Base-by-base conservation (phyloP, 2,888 invertebrate genomes). In the Pelosia muscerda region DNA sequence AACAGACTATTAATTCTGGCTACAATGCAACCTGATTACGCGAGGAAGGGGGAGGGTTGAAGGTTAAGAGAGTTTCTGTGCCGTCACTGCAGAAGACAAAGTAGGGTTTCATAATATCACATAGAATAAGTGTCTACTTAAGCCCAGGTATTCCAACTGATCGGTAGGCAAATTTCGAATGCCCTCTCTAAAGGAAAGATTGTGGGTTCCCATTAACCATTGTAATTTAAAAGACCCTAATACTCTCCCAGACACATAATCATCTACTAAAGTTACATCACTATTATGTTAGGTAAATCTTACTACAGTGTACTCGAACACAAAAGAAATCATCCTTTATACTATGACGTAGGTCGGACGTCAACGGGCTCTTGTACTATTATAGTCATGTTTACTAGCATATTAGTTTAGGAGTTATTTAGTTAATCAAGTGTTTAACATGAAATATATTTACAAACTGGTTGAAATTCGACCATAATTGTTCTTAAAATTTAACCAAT, bases 1-100 rank as follows among this genome's bases (percentile, higher is more conserved):
- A 81, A 84, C 81, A 80, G 74, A 65, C 84, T 81, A 84, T 84
- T 83, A 83, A 79, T 78, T 71, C 71, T 63, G 71, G 66, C 65
- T 72, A 73, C 77, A 78, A 69, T 77, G 76, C 75, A 70, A 71
- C 71, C 76, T 83, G 81, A 82, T 83, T 78, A 84, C 77, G 70
- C 64, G n/a, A n/a, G n/a, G n/a, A n/a, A n/a, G n/a, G n/a, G n/a
- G n/a, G n/a, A n/a, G n/a, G n/a, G n/a, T n/a, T n/a, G n/a, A n/a
- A n/a, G n/a, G n/a, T n/a, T n/a, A n/a, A n/a, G n/a, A n/a, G n/a
- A n/a, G n/a, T n/a, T n/a, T n/a, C n/a, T n/a, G n/a, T n/a, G n/a
- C n/a, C n/a, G n/a, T n/a, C n/a, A n/a, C n/a, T n/a, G n/a, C n/a
- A n/a, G n/a, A n/a, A n/a, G n/a, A n/a, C n/a, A n/a, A n/a, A n/a